Percentiles rank a stretch among this genome's conserved stretches.
These are phyloP conservation scores for Tricholaema leucomelas DNA, from an alignment of 2,113 vertebrate species.

Conservation along the genomic window DNA sequence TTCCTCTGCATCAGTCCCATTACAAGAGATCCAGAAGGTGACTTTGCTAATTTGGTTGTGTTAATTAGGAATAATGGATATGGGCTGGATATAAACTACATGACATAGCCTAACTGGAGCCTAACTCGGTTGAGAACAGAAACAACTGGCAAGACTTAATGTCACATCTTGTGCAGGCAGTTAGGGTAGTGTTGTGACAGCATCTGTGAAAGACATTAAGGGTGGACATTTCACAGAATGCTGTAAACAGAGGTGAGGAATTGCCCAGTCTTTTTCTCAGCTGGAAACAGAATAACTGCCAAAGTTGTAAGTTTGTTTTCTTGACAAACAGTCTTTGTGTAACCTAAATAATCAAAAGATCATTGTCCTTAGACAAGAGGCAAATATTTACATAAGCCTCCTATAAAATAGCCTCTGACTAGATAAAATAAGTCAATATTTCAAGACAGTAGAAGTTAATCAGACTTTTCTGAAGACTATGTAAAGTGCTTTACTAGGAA, in stretches of 20 bases:
- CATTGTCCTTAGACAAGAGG: neutral
- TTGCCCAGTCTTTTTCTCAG: neutral
- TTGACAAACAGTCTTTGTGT: neutral
- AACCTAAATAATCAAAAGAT: conserved; percentile 13
- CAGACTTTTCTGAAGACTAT: neutral
- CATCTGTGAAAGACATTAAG: rapidly evolving
- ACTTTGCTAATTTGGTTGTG: neutral
- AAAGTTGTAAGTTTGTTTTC: neutral
- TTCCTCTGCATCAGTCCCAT: neutral
- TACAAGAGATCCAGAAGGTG: neutral
- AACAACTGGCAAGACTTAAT: neutral
- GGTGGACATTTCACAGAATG: neutral
- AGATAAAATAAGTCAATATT: neutral
- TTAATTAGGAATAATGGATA: neutral
- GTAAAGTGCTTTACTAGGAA: neutral
- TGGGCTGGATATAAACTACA: neutral
- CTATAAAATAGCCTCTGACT: neutral
- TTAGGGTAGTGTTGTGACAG: neutral
- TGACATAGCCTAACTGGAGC: neutral
- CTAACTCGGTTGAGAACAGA: neutral
- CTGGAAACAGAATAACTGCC: conserved; percentile 8
- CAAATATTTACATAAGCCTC: neutral
- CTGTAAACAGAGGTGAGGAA: neutral
- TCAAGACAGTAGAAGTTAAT: neutral
- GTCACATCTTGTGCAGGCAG: neutral